phyloP scores from a whole-genome alignment of 2,113 vertebrate species.

The Leucopsar rothschildi region DNA sequence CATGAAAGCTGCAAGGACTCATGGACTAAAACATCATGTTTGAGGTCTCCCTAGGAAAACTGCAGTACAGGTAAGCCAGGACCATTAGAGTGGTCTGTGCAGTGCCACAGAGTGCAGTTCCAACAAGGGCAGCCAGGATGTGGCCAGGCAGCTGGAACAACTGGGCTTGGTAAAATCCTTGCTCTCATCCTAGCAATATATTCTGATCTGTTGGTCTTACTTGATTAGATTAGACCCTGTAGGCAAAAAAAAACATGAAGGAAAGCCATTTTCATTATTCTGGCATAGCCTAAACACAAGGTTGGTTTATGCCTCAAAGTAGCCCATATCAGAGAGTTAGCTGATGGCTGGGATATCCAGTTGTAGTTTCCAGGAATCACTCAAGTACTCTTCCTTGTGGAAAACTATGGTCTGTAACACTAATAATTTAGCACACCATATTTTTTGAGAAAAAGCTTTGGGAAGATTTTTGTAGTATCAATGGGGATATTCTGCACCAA shows the following conservation, averaged over 20 bases:
- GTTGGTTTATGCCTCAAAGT: background rate
- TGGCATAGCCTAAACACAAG: background rate
- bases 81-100: background rate
- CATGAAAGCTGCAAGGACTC: background rate
- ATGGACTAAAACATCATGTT: background rate
- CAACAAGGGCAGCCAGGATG: background rate
- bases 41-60: background rate
- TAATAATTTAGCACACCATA: background rate
- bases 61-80: background rate
- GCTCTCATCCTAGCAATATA: background rate
- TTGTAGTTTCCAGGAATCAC: background rate
- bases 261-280: background rate
- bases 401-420: background rate
- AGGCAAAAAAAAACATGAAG: background rate
- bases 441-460: background rate
- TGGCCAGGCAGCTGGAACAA: background rate
- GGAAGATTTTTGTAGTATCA: background rate
- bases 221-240: background rate
- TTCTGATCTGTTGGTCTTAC: background rate
- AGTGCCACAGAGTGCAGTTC: background rate
- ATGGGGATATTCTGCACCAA: background rate
- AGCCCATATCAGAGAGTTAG: background rate
- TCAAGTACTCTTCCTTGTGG: background rate
- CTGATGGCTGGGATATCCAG: background rate
- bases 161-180: background rate